These are phyloP conservation scores for Caenorhabditis latens DNA, from an alignment of 1,140 invertebrate species.

Conservation along the genomic window DNA sequence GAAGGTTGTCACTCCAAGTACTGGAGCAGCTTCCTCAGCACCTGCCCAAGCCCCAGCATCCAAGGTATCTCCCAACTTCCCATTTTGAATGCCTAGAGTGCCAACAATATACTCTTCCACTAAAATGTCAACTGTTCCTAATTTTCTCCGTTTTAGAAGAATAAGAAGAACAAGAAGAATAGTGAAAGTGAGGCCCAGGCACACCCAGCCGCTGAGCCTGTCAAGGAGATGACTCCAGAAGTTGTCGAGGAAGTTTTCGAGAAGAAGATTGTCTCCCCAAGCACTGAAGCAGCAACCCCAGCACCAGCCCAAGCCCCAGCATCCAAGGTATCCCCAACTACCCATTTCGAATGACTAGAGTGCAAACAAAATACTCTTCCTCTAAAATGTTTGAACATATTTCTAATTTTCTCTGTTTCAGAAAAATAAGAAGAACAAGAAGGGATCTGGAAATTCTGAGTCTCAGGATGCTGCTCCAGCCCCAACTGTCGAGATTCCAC, in stretches of 20 bases:
- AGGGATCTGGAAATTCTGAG: conserved; percentile 44
- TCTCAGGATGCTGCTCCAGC: conserved; percentile 30
- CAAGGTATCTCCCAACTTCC: neutral
- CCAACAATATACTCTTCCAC: neutral
- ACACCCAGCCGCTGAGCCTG: neutral
- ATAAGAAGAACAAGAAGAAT: conserved; percentile 55
- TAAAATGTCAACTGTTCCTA: neutral
- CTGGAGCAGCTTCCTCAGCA: neutral
- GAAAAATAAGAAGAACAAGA: conserved; percentile 61
- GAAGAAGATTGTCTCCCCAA: conserved; percentile 32
- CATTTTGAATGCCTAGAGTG: neutral
- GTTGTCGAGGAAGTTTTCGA: conserved; percentile 40
- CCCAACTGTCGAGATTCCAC: conserved; percentile 42
- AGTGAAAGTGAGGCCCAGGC: conserved; percentile 46
- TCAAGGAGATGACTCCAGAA: conserved; percentile 19
- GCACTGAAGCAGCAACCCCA: neutral
- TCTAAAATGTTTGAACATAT: neutral
- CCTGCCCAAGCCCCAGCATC: conserved; percentile 23
- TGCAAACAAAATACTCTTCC: neutral
- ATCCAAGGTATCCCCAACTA: conserved; percentile 3
- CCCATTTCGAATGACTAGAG: neutral
- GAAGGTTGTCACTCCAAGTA: neutral
- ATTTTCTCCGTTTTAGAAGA: conserved; percentile 24
- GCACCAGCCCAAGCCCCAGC: conserved; percentile 18
- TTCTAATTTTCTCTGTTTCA: neutral